Base-by-base conservation (phyloP, 2,888 invertebrate genomes). In the Eustalomyia histrio region DNA sequence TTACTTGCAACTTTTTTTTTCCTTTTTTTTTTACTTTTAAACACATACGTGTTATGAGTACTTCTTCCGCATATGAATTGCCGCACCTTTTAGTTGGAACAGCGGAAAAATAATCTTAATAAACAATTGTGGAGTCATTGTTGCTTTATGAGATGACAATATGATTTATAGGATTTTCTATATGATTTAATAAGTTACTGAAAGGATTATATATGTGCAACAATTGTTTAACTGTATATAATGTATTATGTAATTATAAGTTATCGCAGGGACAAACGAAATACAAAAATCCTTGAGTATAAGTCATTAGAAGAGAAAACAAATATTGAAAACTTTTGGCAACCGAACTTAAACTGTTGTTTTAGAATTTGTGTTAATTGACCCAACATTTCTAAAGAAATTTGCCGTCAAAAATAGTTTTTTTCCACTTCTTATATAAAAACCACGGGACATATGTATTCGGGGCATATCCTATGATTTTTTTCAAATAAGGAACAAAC, bases 41-140 rank as follows among this genome's bases (percentile, higher is more conserved):
- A 65, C 43, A 60, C 60, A 58, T 52, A 29, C 29, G 7, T 29
- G 29, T 29, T 7, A 72, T n/a, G 14, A 73, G 64, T 52, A 78
- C 16, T 57, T 78, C 81, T 81, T 81, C 81, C 81, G 81, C 81
- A 78, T 81, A 78, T 57, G 18, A 47, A 58, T 14, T 52, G 61
- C 74, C 60, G 78, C 78, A 81, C 81, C 81, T 78, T 39, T 53
- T 60, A 69, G 24, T 29, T 47, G 55, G 55, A 7, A 24, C 8
- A 14, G 21, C 60, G 61, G 72, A 72, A 78, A 72, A 33, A 60
- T 60, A 78, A 39, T 57, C 43, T 10, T 35, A 47, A 24, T 35
- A 57, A 57, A 47, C n/a, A 24, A 52, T 24, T 24, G 43, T 43
- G 17, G 29, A 29, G 71, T 39, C 16, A 9, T 33, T 33, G 35